These are phyloP conservation scores for Himalopsyche kuldschensis DNA, from an alignment of 2,888 invertebrate species.

Conservation along the genomic window DNA sequence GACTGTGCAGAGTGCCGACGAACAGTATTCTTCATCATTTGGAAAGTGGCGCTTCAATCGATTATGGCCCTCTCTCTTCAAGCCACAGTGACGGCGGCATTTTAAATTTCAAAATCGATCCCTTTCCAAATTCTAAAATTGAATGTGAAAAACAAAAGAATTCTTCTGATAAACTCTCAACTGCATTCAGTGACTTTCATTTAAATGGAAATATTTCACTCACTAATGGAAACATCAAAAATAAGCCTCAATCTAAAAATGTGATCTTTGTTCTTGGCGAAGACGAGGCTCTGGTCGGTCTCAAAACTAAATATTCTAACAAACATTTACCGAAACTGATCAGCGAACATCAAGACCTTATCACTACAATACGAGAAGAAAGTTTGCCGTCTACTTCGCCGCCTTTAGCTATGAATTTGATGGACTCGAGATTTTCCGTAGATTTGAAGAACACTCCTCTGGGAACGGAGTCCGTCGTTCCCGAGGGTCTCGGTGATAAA, in stretches of 20 bases:
- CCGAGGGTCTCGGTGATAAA: not conserved
- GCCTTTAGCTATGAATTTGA: not conserved
- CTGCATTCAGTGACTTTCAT: not conserved
- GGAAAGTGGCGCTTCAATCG: not conserved
- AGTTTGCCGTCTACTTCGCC: not conserved
- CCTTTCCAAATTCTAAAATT: not conserved
- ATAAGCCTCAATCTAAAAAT: conserved; percentile 41
- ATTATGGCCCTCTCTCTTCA: not conserved
- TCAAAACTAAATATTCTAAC: conserved; percentile 49
- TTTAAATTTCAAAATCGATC: not conserved
- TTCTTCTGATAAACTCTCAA: not conserved
- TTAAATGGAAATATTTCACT: not conserved
- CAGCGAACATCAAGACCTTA: too few relatives aligned
- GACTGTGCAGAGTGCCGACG: conserved; percentile 42
- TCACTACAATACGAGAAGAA: not conserved
- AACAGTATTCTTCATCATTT: conserved; percentile 38
- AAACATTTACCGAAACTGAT: not conserved
- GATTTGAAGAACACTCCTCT: not conserved
- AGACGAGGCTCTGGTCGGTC: conserved; percentile 66
- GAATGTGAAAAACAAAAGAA: conserved; percentile 8
- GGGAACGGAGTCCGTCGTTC: not conserved
- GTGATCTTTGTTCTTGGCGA: conserved; percentile 75
- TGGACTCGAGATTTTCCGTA: not conserved
- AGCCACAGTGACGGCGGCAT: not conserved
- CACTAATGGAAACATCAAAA: not conserved